Evolutionary conservation across 2,888 invertebrate species (phyloP).

Genomic region (Archips xylosteana): DNA sequence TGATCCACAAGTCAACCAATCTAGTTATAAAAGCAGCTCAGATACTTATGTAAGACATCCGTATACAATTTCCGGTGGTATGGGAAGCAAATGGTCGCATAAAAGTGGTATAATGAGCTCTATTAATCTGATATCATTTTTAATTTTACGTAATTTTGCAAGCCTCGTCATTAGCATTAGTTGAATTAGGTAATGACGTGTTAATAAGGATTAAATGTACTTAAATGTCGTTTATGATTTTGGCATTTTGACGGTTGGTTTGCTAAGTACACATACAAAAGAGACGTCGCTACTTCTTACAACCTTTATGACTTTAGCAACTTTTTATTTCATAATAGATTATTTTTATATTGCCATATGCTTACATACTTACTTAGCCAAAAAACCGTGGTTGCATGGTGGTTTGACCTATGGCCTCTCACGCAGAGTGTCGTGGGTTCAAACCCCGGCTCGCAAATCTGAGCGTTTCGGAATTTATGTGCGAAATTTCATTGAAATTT

Average conservation of each 20-base stretch:
- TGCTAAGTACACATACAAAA: neutral
- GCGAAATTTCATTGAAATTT: too few relatives aligned
- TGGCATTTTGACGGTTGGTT: conserved; percentile 6
- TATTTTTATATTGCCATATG: too few relatives aligned
- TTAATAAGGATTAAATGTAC: conserved; percentile 4
- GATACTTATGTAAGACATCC: conserved; percentile 28
- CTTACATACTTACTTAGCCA: too few relatives aligned
- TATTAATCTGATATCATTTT: conserved; percentile 19
- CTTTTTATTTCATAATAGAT: neutral
- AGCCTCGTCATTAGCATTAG: neutral
- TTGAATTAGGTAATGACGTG: neutral
- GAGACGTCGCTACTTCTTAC: neutral
- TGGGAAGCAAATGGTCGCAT: conserved; percentile 29
- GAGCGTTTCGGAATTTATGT: too few relatives aligned
- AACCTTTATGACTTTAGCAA: too few relatives aligned
- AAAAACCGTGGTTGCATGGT: too few relatives aligned
- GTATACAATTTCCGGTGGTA: conserved; percentile 24
- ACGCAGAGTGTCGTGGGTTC: too few relatives aligned
- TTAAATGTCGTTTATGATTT: neutral
- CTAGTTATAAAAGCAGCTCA: conserved; percentile 12
- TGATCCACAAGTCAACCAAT: neutral
- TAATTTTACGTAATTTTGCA: conserved; percentile 29
- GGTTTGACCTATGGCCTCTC: too few relatives aligned
- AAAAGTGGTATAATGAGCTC: conserved; percentile 16
- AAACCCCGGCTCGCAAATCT: too few relatives aligned